phyloP scores from a whole-genome alignment of 53 echinoderm and acorn worm species.

The Actinopyga echinites region DNA sequence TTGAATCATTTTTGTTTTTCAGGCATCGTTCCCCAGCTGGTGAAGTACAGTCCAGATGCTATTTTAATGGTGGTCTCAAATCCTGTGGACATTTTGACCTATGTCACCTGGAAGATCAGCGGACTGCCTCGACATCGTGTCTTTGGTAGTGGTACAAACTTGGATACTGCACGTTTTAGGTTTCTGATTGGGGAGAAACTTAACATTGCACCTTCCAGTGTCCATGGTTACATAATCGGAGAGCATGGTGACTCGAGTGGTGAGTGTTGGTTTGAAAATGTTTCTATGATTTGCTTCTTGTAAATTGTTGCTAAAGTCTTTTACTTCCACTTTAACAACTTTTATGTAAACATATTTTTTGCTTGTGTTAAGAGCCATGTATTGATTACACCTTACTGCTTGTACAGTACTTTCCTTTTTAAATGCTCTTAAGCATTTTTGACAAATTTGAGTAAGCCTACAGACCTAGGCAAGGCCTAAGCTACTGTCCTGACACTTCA shows the following conservation, averaged over 20 bases:
- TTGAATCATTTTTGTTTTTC: background rate
- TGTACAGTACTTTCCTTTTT: no score
- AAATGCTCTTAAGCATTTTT: no score
- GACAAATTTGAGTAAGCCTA: no score
- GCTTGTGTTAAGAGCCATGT: no score
- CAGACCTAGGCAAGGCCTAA: no score
- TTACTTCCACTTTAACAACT: background rate
- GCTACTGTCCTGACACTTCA: no score
- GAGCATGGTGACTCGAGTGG: slow-evolving; percentile 96
- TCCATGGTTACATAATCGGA: slow-evolving; percentile 92
- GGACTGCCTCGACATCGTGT: slow-evolving; percentile 80
- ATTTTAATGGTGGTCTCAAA: slow-evolving; percentile 77
- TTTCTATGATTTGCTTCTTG: no score
- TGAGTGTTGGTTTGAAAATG: background rate
- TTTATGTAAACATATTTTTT: no score
- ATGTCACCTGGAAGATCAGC: slow-evolving; percentile 90
- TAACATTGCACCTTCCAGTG: slow-evolving; percentile 80
- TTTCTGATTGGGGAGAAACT: slow-evolving; percentile 91
- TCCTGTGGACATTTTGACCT: slow-evolving; percentile 89
- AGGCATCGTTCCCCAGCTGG: slow-evolving; percentile 90
- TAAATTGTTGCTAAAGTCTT: background rate
- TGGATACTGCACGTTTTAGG: slow-evolving; percentile 89
- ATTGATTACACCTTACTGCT: no score
- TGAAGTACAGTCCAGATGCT: slow-evolving; percentile 79
- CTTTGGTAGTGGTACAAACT: slow-evolving; percentile 87